These are phyloP conservation scores for Rallus limicola DNA, from an alignment of 2,113 vertebrate species.

Conservation along the genomic window DNA sequence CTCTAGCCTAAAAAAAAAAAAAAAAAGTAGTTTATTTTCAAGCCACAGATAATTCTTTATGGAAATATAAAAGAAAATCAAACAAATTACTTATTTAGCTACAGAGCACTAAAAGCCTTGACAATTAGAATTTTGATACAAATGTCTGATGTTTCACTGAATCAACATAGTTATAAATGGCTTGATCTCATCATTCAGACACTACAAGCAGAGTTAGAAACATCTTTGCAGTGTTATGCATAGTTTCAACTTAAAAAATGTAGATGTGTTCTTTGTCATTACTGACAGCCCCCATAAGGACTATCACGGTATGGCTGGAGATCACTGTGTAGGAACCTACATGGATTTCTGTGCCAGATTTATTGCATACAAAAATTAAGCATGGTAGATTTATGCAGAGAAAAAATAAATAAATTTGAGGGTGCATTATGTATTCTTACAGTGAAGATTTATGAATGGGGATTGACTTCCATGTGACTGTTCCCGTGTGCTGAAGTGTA, in stretches of 20 bases:
- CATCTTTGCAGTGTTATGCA: background rate
- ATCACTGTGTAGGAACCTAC: background rate
- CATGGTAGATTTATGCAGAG: background rate
- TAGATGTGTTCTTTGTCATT: background rate
- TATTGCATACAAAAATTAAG: background rate
- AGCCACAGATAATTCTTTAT: background rate
- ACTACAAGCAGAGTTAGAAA: background rate
- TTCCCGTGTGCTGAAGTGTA: background rate
- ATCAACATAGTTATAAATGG: background rate
- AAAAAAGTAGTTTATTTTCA: background rate
- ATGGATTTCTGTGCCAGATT: background rate
- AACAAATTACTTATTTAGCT: background rate
- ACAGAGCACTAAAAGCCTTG: background rate
- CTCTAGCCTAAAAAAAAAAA: background rate
- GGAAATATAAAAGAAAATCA: background rate
- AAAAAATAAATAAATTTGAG: background rate
- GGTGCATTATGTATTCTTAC: background rate
- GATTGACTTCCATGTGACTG: background rate
- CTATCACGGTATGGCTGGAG: background rate
- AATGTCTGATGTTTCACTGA: background rate
- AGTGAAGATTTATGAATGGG: slow-evolving; percentile 1
- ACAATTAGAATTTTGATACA: background rate
- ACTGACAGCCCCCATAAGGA: background rate
- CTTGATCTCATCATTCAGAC: background rate
- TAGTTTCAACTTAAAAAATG: background rate